Conservation (phyloP, 2,888 invertebrate species). For the Catocala fraxini region DNA sequence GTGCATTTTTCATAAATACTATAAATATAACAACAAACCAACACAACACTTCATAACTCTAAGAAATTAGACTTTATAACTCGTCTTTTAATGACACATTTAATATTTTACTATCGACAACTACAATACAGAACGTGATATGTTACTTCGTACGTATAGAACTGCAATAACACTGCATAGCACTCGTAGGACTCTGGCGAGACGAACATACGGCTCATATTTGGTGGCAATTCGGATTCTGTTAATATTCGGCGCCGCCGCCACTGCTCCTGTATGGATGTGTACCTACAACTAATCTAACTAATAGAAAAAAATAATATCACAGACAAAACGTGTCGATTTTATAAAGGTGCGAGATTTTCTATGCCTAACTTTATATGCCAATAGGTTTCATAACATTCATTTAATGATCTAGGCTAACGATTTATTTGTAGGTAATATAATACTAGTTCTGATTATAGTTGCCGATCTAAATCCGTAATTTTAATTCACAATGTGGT, state of each 20-base stretch:
- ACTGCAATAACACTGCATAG: conserved; percentile 27
- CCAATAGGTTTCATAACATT: conserved; percentile 26
- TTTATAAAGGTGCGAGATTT: conserved; percentile 47
- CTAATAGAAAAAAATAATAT: conserved; percentile 54
- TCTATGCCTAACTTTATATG: conserved; percentile 31
- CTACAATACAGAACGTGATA: conserved; percentile 38
- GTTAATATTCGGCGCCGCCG: conserved; percentile 26
- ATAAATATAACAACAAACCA: conserved; percentile 85
- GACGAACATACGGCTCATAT: conserved; percentile 1
- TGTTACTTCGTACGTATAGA: conserved; percentile 7
- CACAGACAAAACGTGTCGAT: conserved; percentile 53
- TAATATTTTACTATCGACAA: conserved; percentile 52
- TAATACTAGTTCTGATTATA: conserved; percentile 51
- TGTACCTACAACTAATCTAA: conserved; percentile 52
- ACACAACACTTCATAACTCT: conserved; percentile 72
- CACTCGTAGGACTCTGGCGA: conserved; percentile 9
- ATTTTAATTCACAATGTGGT: conserved; percentile 51
- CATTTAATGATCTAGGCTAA: conserved; percentile 24
- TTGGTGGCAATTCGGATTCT: conserved; percentile 35
- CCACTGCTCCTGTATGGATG: conserved; percentile 31
- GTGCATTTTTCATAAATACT: conserved; percentile 79
- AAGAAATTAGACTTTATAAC: conserved; percentile 70
- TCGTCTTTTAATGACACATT: conserved; percentile 68
- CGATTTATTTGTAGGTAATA: conserved; percentile 13
- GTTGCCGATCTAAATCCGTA: conserved; percentile 55